phyloP scores from a whole-genome alignment of 2,888 invertebrate species.

The Habrosyne pyritoides region DNA sequence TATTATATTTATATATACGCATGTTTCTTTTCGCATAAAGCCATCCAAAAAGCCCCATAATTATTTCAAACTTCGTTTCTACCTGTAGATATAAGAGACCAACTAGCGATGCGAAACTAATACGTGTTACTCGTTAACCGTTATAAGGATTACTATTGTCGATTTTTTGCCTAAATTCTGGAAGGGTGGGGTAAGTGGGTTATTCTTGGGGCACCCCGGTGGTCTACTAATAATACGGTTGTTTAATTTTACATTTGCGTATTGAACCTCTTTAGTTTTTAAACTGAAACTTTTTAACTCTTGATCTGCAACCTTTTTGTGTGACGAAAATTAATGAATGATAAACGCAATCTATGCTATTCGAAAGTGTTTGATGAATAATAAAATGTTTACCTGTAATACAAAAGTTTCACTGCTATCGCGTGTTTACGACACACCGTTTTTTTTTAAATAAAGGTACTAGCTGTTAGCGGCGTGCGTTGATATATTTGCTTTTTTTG shows the following conservation, averaged over 20 bases:
- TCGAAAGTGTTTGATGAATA: too few species aligned
- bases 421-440: too few species aligned
- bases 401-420: too few species aligned
- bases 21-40: background rate
- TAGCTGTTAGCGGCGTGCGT: too few species aligned
- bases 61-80: background rate
- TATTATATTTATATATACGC: background rate
- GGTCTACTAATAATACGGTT: slow-evolving; percentile 25
- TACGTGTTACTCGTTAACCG: slow-evolving; percentile 34
- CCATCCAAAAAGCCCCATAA: background rate
- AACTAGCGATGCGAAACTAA: slow-evolving; percentile 40
- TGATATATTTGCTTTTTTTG: too few species aligned
- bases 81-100: background rate
- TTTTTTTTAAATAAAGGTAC: too few species aligned
- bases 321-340: too few species aligned
- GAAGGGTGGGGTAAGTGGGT: slow-evolving; percentile 16
- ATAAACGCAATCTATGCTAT: too few species aligned
- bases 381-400: too few species aligned
- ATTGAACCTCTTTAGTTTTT: too few species aligned
- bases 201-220: slow-evolving; percentile 21
- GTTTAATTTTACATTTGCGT: slow-evolving; percentile 1
- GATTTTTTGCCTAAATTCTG: slow-evolving; percentile 21
- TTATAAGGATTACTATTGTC: slow-evolving; percentile 40
- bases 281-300: too few species aligned
- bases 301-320: too few species aligned